Percentiles rank a stretch among this genome's conserved stretches.
Evolutionary conservation across 2,797 vertebrate genomes (phyloP).

Genomic region (Sphaeramia orbicularis): DNA sequence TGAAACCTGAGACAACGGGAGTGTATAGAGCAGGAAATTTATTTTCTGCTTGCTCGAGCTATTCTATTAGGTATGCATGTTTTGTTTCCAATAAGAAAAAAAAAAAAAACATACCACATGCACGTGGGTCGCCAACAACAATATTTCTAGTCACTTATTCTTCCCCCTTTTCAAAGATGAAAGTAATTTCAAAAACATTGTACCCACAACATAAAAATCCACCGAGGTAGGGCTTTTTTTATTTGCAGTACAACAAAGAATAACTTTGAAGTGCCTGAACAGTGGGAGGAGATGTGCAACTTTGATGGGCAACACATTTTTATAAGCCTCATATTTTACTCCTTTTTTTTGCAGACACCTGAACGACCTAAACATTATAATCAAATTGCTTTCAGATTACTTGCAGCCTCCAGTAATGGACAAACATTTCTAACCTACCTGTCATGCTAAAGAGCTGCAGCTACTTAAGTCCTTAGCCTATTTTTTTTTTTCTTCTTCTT

Average conservation of each 20-base stretch:
- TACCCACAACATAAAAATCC: slow-evolving; percentile 38
- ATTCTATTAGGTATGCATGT: slow-evolving; percentile 64
- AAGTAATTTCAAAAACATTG: slow-evolving; percentile 56
- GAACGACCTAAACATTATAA: slow-evolving; percentile 19
- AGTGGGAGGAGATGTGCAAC: slow-evolving; percentile 31
- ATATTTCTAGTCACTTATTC: slow-evolving; percentile 62
- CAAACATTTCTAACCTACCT: slow-evolving; percentile 38
- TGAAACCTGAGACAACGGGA: slow-evolving; percentile 67
- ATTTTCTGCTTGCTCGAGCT: slow-evolving; percentile 61
- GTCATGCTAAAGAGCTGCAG: background rate
- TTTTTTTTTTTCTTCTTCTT: background rate
- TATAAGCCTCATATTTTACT: slow-evolving; percentile 22
- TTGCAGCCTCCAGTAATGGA: slow-evolving; percentile 23
- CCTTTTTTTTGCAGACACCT: slow-evolving; percentile 24
- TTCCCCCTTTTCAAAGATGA: slow-evolving; percentile 53
- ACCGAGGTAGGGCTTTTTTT: slow-evolving; percentile 36
- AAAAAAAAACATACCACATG: slow-evolving; percentile 30
- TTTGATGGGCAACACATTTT: slow-evolving; percentile 30
- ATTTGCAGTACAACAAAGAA: slow-evolving; percentile 48
- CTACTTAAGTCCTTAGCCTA: slow-evolving; percentile 2
- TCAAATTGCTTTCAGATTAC: slow-evolving; percentile 52
- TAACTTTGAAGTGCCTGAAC: slow-evolving; percentile 45
- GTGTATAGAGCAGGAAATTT: slow-evolving; percentile 64
- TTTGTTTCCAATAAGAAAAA: slow-evolving; percentile 67
- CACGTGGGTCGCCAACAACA: slow-evolving; percentile 36